Evolutionary conservation across 2,113 vertebrate genomes (phyloP).

Genomic region (Hiodon alosoides): DNA sequence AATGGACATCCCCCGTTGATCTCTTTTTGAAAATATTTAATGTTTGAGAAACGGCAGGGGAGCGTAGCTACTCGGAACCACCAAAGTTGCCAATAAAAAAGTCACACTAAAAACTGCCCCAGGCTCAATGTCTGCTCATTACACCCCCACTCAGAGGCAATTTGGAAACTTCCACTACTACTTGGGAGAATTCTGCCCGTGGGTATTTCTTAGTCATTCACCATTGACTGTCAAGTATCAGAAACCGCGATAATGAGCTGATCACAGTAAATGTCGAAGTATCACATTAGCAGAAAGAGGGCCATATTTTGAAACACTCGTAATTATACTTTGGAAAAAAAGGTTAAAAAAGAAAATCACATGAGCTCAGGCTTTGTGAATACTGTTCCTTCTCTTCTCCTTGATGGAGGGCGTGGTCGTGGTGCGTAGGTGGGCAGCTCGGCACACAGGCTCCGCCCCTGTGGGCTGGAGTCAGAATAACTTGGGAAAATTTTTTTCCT

Average conservation of each 20-base stretch:
- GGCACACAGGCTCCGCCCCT: background rate
- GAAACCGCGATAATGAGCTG: no score
- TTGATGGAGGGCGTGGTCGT: background rate
- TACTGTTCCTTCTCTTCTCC: background rate
- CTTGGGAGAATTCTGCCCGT: no score
- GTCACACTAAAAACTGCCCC: no score
- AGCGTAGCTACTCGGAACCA: no score
- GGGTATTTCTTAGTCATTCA: no score
- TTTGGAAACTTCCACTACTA: no score
- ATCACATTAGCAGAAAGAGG: no score
- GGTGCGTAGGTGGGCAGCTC: background rate
- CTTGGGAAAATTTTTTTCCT: conserved; percentile 3
- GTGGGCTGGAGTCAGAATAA: background rate
- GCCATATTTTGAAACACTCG: background rate
- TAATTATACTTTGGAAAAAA: background rate
- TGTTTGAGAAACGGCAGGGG: background rate
- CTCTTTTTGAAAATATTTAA: conserved; percentile 25
- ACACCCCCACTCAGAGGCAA: no score
- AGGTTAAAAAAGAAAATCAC: background rate
- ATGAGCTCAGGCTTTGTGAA: background rate
- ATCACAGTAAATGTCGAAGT: no score
- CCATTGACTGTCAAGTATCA: no score
- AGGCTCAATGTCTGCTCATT: no score
- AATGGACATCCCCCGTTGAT: conserved; percentile 20
- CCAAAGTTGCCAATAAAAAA: no score